Evolutionary conservation across 1,140 invertebrate genomes (phyloP), one percentile per base, ranked within the genome.

Genomic region (Bombus affinis): DNA sequence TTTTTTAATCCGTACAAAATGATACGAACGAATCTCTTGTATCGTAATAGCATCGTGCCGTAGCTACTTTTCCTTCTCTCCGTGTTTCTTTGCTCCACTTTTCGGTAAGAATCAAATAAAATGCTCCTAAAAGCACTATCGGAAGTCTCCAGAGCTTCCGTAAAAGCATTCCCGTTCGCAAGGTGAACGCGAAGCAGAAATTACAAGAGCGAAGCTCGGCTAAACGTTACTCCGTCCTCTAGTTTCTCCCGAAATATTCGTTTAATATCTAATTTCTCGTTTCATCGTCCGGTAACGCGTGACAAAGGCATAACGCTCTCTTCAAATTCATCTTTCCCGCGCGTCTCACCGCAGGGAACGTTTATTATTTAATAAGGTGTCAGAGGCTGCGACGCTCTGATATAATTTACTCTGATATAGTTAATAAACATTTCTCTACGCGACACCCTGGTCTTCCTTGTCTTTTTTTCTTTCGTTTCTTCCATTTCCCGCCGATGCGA

Each of bases 31-130:
- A 88, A 86, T 77, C 75, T 42, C 68, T 85, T 81, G 84, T 86
- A 72, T 81, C 77, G 71, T 77, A 75, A 80, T 81, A 76, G 76
- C 65, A 81, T 85, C 71, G 22, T n/a, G 57, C 44, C 42, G 57
- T 77, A 39, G 78, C 53, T 44, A 22, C 59, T 39, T 62, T 57
- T 35, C 62, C 44, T 47, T 42, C 32, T 5, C 37, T n/a, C 62
- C 39, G 74, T 65, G 59, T 82, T 88, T 87, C 88, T 83, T 87
- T 88, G 86, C 81, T 90, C 89, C 83, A 90, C 86, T 90, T 83
- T 90, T 88, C 86, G 81, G 76, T 65, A 90, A 83, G 79, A 90
- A 90, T 90, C 89, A 85, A 90, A 90, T 90, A 85, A 87, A 90
- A 90, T 88, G 72, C 76, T 81, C 68, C 75, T 78, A 70, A 83